Base-by-base conservation (phyloP, 2,797 vertebrate species). In the Enteromius viviparus region DNA sequence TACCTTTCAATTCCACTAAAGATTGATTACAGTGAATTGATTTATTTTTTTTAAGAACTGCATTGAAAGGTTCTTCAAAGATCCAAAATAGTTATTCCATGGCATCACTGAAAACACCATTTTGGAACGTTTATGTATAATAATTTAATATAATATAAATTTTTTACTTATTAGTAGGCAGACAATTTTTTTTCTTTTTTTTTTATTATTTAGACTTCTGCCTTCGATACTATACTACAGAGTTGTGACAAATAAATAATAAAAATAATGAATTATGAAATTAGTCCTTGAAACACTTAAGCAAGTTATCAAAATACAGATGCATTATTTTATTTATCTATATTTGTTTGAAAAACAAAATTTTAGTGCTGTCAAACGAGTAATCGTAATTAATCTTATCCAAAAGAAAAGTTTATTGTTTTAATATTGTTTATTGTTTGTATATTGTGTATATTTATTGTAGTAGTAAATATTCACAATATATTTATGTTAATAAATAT, bases 271-370 rank as follows among this genome's bases (percentile, higher is more conserved):
- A 10, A 60, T 60, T 60, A 23, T 60, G 55, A 60, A 26, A 60
- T 12, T 60, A 40, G 7, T 8, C 37, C 55, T 23, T 26, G 10
- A 60, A 60, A 60, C 1, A 23, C 23, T 60, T 60, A 60, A 60
- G 23, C 51, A n/a, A 55, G 53, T n/a, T 62, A 26, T 14, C 2
- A 29, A 29, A 62, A 29, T 29, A 15, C n/a, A 45, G 17, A 19
- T 45, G 40, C 65, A 49, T 69, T 53, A 37, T 55, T 53, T 45
- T 23, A 72, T 77, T 51, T 62, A 47, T 53, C 23, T 42, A 23
- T 40, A 58, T 55, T 45, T 34, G 45, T 78, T 78, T 66, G 3
- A 66, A 78, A n/a, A 19, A 47, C n/a, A 42, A 37, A 23, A 40
- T 19, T 40, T 17, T 40, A 40, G 37, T 40, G 37, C 37, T 8